phyloP scores from a whole-genome alignment of 1,140 invertebrate species.

The Trachymyrmex septentrionalis region DNA sequence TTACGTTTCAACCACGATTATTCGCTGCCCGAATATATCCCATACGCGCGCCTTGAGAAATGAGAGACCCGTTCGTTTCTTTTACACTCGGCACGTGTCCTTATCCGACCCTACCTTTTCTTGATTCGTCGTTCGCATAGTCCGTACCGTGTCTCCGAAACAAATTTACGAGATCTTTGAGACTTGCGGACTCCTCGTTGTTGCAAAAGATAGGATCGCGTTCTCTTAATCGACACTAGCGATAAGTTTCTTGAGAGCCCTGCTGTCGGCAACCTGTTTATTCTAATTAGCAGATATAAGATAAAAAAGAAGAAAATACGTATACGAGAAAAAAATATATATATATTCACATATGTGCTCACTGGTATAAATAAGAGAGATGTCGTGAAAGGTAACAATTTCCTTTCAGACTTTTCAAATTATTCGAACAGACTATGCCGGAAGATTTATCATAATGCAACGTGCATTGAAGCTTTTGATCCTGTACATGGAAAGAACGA shows the following conservation, averaged over 20 bases:
- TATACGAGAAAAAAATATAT: background rate
- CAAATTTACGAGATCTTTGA: constrained; percentile 72
- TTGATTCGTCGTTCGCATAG: background rate
- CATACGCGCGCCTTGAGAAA: background rate
- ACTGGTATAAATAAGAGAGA: background rate
- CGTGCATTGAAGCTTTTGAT: background rate
- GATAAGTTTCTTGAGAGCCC: constrained; percentile 64
- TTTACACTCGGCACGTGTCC: constrained; percentile 58
- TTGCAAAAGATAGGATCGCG: constrained; percentile 68
- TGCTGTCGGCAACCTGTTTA: constrained; percentile 73
- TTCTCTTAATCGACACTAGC: constrained; percentile 66
- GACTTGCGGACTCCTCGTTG: constrained; percentile 59
- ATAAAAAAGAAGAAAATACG: background rate
- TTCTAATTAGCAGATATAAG: constrained; percentile 70
- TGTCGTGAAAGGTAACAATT: background rate
- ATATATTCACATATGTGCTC: background rate
- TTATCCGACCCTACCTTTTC: background rate
- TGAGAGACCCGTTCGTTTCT: background rate
- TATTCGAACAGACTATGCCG: background rate
- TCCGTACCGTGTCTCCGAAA: constrained; percentile 46
- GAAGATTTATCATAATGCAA: background rate
- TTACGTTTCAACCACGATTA: constrained; percentile 34
- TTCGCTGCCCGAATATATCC: background rate
- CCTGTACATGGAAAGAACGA: too few species aligned
- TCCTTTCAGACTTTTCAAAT: background rate